A percentile compares a stretch with the other conserved stretches of the same genome.
These are phyloP conservation scores for Zaprionus kolodkinae DNA, from an alignment of 1,140 invertebrate genomes.

Conservation along the genomic window DNA sequence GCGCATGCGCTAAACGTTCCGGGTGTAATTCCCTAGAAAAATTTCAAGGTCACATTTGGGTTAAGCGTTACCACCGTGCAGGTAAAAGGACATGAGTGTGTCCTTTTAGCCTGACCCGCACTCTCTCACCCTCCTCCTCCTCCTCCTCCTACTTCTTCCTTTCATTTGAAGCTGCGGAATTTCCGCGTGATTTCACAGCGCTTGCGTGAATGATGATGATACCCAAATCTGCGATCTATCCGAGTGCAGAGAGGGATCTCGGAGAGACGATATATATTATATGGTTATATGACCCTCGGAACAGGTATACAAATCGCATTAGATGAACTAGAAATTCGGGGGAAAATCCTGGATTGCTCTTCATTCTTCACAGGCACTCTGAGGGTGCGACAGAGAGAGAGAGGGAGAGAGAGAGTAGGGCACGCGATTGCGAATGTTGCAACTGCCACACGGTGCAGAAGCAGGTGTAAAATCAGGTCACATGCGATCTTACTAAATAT, in stretches of 20 bases:
- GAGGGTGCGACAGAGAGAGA: not conserved
- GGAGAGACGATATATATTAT: not conserved
- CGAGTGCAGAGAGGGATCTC: not conserved
- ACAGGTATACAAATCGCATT: constrained; percentile 74
- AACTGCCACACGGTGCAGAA: constrained; percentile 23
- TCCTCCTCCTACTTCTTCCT: constrained; percentile 13
- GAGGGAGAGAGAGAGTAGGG: constrained; percentile 9
- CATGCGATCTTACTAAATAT: not conserved
- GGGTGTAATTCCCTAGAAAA: constrained; percentile 75
- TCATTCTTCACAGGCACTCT: constrained; percentile 47
- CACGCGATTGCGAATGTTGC: constrained; percentile 31
- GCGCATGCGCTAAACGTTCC: constrained; percentile 76
- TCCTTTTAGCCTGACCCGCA: constrained; percentile 49
- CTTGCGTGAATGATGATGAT: constrained; percentile 70
- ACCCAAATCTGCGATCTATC: constrained; percentile 13
- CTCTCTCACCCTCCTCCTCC: no score
- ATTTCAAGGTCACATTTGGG: constrained; percentile 77
- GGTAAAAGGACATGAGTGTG: constrained; percentile 58
- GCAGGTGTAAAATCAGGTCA: constrained; percentile 59
- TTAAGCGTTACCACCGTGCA: constrained; percentile 50
- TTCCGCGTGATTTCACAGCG: constrained; percentile 73
- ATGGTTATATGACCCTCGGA: constrained; percentile 9
- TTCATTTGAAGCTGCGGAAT: constrained; percentile 72
- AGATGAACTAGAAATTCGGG: constrained; percentile 66
- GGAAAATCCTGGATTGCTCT: constrained; percentile 65